phyloP scores from a whole-genome alignment of 2,113 vertebrate genomes.

The Sinocyclocheilus anophthalmus region DNA sequence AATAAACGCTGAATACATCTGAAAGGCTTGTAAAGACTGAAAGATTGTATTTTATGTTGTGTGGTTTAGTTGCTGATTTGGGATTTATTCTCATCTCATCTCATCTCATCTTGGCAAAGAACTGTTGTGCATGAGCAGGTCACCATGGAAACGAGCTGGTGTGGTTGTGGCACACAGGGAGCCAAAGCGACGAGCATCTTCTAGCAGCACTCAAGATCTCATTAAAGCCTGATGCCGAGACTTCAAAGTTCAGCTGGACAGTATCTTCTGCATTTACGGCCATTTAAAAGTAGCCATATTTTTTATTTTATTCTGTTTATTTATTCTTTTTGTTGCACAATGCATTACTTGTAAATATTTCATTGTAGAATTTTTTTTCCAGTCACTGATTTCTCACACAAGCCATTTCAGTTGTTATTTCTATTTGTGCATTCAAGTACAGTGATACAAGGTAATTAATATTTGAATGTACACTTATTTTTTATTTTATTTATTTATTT shows the following conservation, averaged over 20 bases:
- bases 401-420: not conserved
- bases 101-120: conserved; percentile 25
- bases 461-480: not conserved
- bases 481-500: not conserved
- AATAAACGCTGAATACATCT: not conserved
- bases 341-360: too few relatives aligned
- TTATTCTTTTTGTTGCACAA: too few relatives aligned
- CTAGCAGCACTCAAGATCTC: not conserved
- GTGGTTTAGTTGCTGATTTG: not conserved
- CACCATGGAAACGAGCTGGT: conserved; percentile 5
- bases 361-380: too few relatives aligned
- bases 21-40: not conserved
- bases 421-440: not conserved
- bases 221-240: conserved; percentile 42
- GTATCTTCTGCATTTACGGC: too few relatives aligned
- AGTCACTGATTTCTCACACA: not conserved
- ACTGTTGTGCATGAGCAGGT: not conserved
- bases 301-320: too few relatives aligned
- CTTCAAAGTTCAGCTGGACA: not conserved
- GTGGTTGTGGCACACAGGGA: too few relatives aligned
- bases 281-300: not conserved
- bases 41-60: too few relatives aligned
- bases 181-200: not conserved
- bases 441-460: not conserved
- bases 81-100: not conserved